A percentile compares a stretch with the other conserved stretches of the same genome.
These are phyloP conservation scores for Eupithecia subfuscata DNA, from an alignment of 2,888 invertebrate species.

Conservation along the genomic window DNA sequence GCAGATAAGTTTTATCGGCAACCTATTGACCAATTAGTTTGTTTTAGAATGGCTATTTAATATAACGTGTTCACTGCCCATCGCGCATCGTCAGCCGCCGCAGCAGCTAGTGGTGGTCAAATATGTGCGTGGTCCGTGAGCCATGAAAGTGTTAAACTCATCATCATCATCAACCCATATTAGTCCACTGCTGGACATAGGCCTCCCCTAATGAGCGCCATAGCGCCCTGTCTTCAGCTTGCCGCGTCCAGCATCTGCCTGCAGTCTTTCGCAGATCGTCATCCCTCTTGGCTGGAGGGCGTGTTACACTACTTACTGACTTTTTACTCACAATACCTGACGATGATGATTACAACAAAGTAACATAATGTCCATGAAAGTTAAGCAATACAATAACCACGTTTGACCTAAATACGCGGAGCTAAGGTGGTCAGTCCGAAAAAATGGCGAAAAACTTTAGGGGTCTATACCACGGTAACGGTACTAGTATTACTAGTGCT, in stretches of 20 bases:
- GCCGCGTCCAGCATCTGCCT: too few relatives aligned
- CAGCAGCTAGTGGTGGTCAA: not conserved
- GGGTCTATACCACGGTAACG: too few relatives aligned
- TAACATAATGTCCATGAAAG: not conserved
- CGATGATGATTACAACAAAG: not conserved
- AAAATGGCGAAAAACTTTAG: not conserved
- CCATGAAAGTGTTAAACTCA: not conserved
- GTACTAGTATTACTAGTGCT: not conserved
- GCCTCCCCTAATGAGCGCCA: too few relatives aligned
- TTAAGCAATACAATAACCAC: not conserved
- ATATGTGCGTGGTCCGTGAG: not conserved
- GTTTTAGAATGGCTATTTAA: not conserved
- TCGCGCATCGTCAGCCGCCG: not conserved
- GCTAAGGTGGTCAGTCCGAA: not conserved
- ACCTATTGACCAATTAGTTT: not conserved
- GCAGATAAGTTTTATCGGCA: not conserved
- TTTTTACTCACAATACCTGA: not conserved
- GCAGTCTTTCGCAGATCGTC: too few relatives aligned
- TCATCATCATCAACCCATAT: too few relatives aligned
- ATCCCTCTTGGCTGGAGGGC: too few relatives aligned
- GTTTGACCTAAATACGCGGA: not conserved
- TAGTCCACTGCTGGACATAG: too few relatives aligned
- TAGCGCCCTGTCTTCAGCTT: too few relatives aligned
- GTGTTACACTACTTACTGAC: too few relatives aligned
- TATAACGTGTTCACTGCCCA: not conserved